A percentile compares a stretch with the other conserved stretches of the same genome.
Conservation (phyloP, 2,113 vertebrate genomes). For the Nerophis lumbriciformis region DNA sequence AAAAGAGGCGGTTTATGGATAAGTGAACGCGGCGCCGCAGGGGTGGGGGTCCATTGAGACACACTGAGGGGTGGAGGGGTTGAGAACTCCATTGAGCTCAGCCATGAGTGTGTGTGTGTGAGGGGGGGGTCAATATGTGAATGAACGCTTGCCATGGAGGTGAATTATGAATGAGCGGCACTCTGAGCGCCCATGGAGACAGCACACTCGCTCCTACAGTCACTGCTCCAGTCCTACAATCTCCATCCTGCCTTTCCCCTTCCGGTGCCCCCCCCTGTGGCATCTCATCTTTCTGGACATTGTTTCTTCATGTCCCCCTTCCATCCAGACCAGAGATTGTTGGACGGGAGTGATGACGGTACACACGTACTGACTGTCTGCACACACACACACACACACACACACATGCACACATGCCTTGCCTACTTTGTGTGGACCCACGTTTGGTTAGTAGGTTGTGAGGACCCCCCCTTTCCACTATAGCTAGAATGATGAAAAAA, state of each 20-base stretch:
- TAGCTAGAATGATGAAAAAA: too few relatives aligned
- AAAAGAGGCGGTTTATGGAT: neutral
- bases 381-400: slow-evolving; percentile 25
- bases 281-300: slow-evolving; percentile 38
- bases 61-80: slow-evolving; percentile 53
- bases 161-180: slow-evolving; percentile 73
- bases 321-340: slow-evolving; percentile 22
- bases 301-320: slow-evolving; percentile 4
- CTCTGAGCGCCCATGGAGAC: slow-evolving; percentile 61
- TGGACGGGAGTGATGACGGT: slow-evolving; percentile 3
- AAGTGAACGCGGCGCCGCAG: slow-evolving; percentile 45
- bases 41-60: slow-evolving; percentile 53
- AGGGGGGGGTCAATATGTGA: slow-evolving; percentile 70
- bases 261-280: slow-evolving; percentile 18
- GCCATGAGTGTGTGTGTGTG: slow-evolving; percentile 22
- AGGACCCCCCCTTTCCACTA: too few relatives aligned
- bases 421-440: neutral
- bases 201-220: slow-evolving; percentile 36
- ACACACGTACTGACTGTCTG: slow-evolving; percentile 39
- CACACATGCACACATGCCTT: slow-evolving; percentile 28
- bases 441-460: too few relatives aligned
- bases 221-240: slow-evolving; percentile 2
- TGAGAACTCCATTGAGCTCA: slow-evolving; percentile 62
- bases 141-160: slow-evolving; percentile 66
- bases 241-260: neutral